Conservation (phyloP, 2,113 vertebrate genomes). For the Lophotis ruficrista region DNA sequence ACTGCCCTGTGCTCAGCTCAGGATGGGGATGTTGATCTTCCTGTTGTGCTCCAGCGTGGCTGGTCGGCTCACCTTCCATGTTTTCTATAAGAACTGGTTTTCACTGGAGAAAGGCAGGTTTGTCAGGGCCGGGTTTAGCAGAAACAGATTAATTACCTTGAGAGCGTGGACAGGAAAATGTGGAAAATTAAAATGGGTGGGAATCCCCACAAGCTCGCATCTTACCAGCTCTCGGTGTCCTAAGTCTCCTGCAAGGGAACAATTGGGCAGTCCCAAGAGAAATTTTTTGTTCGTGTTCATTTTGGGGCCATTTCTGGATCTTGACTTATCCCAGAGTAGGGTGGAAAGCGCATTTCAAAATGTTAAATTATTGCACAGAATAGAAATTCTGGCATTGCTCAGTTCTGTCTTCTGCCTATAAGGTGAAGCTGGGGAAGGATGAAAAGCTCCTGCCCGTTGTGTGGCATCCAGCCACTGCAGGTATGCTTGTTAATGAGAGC, state of each 20-base stretch:
- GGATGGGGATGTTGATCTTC: neutral
- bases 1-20: neutral
- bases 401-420: neutral
- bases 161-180: neutral
- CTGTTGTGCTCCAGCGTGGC: accelerated
- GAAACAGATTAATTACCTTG: neutral
- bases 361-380: neutral
- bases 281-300: neutral
- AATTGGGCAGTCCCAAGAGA: neutral
- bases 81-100: neutral
- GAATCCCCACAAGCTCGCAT: accelerated
- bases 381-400: neutral
- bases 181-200: neutral
- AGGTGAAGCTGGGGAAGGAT: neutral
- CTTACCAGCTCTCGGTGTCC: neutral
- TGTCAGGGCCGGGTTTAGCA: neutral
- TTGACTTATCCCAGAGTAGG: neutral
- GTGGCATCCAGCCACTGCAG: neutral
- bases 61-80: accelerated
- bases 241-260: neutral
- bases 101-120: neutral
- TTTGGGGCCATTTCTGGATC: neutral
- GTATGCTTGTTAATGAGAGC: neutral
- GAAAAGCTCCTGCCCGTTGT: neutral
- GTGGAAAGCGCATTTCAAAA: neutral